phyloP scores from a whole-genome alignment of 1,140 invertebrate species.

The Leguminivora glycinivorella region DNA sequence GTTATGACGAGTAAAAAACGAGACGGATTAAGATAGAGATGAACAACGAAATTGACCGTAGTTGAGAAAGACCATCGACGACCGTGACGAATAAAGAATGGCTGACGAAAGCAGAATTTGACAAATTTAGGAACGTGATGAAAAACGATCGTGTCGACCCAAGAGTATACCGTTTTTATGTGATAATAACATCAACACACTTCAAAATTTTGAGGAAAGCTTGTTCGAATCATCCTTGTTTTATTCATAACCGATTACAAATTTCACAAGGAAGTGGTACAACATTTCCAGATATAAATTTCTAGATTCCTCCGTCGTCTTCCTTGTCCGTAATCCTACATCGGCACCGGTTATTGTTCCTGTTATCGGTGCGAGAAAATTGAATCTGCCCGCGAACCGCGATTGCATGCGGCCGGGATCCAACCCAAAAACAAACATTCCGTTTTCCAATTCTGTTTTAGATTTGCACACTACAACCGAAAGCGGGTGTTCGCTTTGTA shows the following conservation, averaged over 20 bases:
- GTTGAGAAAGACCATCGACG: too few relatives aligned
- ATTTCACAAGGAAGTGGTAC: not conserved
- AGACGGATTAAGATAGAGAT: too few relatives aligned
- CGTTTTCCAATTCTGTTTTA: constrained; percentile 29
- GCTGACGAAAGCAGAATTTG: too few relatives aligned
- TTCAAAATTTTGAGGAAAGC: not conserved
- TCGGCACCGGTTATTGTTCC: constrained; percentile 55
- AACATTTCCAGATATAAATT: not conserved
- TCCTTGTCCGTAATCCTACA: constrained; percentile 3
- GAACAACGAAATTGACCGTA: too few relatives aligned
- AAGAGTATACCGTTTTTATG: too few relatives aligned
- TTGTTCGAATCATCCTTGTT: not conserved
- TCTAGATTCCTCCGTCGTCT: not conserved
- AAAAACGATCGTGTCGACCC: too few relatives aligned
- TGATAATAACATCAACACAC: constrained; percentile 13
- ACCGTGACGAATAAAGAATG: too few relatives aligned
- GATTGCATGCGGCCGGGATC: constrained; percentile 56
- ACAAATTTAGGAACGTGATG: too few relatives aligned
- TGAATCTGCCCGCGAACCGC: constrained; percentile 70
- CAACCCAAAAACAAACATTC: constrained; percentile 60
- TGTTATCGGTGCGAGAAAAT: constrained; percentile 70
- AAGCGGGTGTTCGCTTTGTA: constrained; percentile 32
- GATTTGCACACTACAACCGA: constrained; percentile 21
- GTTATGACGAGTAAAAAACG: too few relatives aligned
- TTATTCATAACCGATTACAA: not conserved